phyloP scores from a whole-genome alignment of 1,140 invertebrate species.

The Caerostris darwini region DNA sequence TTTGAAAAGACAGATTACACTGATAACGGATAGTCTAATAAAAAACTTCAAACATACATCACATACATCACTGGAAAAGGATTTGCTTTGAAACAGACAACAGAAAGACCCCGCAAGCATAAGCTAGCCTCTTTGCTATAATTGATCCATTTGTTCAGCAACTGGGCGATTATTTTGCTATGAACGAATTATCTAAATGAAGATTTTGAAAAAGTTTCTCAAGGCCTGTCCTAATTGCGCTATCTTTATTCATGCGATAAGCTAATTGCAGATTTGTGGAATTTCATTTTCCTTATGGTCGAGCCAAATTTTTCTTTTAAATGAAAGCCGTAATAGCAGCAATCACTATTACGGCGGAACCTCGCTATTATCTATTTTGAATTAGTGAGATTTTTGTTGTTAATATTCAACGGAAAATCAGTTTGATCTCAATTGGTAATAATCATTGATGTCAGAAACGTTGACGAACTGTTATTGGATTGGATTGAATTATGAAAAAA shows the following conservation, averaged over 20 bases:
- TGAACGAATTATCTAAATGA: slow-evolving; percentile 21
- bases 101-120: not conserved
- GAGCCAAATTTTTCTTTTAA: not conserved
- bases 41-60: not conserved
- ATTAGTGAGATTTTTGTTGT: too few species aligned
- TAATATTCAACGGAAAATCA: too few species aligned
- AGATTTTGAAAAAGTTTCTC: not conserved
- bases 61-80: not conserved
- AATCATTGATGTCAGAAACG: too few species aligned
- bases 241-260: not conserved
- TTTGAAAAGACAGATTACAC: too few species aligned
- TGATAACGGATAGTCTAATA: not conserved
- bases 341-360: too few species aligned
- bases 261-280: slow-evolving; percentile 4
- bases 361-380: too few species aligned
- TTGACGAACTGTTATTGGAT: too few species aligned
- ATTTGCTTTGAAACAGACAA: not conserved
- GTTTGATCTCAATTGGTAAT: too few species aligned
- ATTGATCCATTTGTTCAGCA: slow-evolving; percentile 3
- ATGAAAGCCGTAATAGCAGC: too few species aligned
- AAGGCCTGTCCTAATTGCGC: slow-evolving; percentile 7
- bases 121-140: not conserved
- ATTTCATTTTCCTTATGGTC: not conserved
- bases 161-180: not conserved
- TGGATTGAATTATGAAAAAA: too few species aligned